Conservation (phyloP, 1,140 invertebrate species). For the Sesamia nonagrioides region DNA sequence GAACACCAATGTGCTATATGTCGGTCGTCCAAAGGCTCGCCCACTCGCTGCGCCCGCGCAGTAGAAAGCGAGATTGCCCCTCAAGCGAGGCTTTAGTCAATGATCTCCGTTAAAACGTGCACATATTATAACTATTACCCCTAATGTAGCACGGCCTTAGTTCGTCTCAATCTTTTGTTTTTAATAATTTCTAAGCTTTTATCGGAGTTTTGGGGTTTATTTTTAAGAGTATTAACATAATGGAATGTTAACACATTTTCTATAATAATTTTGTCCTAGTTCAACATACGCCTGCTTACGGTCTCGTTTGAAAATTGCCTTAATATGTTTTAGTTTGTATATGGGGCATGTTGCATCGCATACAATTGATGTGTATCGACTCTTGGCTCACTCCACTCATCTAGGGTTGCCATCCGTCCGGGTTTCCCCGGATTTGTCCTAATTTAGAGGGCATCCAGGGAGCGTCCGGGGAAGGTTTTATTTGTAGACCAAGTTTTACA, state of each 20-base stretch:
- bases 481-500: no score
- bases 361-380: background rate
- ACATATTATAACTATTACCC: conserved; percentile 54
- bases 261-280: conserved; percentile 56
- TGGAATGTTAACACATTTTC: conserved; percentile 73
- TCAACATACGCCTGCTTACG: conserved; percentile 51
- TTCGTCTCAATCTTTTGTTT: conserved; percentile 48
- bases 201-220: conserved; percentile 71
- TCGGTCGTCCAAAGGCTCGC: conserved; percentile 9
- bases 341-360: conserved; percentile 63
- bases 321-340: conserved; percentile 62
- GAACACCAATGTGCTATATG: background rate
- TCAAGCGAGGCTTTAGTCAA: conserved; percentile 56
- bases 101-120: conserved; percentile 64
- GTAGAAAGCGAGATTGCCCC: conserved; percentile 53
- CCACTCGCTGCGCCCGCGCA: conserved; percentile 13
- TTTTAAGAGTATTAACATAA: conserved; percentile 72
- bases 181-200: conserved; percentile 59
- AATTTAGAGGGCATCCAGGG: no score
- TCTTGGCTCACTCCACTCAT: background rate
- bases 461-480: no score
- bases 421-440: no score
- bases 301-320: conserved; percentile 59
- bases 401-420: no score
- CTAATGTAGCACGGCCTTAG: conserved; percentile 47